phyloP scores from a whole-genome alignment of 2,797 vertebrate species.

The Gambelia wislizenii region DNA sequence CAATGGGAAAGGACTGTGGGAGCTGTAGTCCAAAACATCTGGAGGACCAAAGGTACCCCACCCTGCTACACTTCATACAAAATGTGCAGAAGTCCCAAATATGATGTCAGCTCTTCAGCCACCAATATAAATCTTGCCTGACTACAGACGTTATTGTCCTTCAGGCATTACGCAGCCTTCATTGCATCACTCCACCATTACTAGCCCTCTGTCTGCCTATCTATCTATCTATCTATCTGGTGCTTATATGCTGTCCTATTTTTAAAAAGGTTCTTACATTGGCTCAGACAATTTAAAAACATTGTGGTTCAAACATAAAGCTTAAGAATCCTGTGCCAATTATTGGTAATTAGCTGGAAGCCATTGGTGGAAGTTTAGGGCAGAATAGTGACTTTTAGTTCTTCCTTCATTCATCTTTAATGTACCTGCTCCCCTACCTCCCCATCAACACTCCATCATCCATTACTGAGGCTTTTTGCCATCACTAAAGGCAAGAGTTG shows the following conservation, averaged over 20 bases:
- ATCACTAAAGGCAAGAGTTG: not conserved
- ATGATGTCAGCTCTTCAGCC: not conserved
- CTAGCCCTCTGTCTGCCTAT: not conserved
- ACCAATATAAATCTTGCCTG: not conserved
- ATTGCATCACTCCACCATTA: not conserved
- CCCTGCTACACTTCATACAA: not conserved
- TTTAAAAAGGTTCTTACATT: not conserved
- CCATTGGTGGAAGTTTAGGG: not conserved
- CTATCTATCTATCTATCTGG: too few relatives aligned
- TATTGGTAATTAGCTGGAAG: not conserved
- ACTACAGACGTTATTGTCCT: not conserved
- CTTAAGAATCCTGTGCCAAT: not conserved
- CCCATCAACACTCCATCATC: not conserved
- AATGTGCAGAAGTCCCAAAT: constrained; percentile 1
- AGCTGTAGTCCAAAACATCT: not conserved
- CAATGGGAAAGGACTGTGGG: not conserved
- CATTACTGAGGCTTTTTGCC: not conserved
- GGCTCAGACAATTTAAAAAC: not conserved
- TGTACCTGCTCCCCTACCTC: not conserved
- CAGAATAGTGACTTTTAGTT: not conserved
- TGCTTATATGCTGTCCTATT: not conserved
- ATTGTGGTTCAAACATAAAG: not conserved
- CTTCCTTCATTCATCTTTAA: not conserved
- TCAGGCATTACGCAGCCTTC: not conserved
- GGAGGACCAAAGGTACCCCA: not conserved